Evolutionary conservation across 2,113 vertebrate species (phyloP).

Genomic region (Bujurquina vittata): DNA sequence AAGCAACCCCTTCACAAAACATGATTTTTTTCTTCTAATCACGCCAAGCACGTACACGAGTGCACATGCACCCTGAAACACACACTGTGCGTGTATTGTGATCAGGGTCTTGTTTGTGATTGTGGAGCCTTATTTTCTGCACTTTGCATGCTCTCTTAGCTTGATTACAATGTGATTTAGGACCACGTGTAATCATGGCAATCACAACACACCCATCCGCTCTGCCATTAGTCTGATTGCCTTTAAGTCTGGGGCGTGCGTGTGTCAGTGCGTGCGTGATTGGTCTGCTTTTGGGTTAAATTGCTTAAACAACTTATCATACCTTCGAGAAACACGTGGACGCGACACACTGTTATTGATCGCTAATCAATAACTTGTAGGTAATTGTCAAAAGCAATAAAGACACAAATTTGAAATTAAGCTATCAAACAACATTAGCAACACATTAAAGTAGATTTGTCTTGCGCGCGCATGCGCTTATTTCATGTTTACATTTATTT

Average conservation of each 20-base stretch:
- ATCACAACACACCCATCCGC: slow-evolving; percentile 68
- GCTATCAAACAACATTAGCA: neutral
- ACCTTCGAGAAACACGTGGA: neutral
- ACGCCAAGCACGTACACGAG: neutral
- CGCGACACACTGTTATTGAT: neutral
- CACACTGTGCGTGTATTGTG: neutral
- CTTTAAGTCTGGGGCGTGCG: neutral
- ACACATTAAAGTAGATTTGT: neutral
- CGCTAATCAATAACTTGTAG: neutral
- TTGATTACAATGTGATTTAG: slow-evolving; percentile 62
- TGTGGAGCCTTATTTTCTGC: slow-evolving; percentile 26
- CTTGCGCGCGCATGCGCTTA: neutral
- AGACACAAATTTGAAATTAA: neutral
- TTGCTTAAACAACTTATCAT: neutral
- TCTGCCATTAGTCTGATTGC: slow-evolving; percentile 61
- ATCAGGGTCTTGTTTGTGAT: slow-evolving; percentile 49
- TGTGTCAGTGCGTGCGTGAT: neutral
- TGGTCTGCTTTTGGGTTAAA: slow-evolving; percentile 4
- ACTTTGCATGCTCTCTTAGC: slow-evolving; percentile 44
- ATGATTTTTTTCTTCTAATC: neutral
- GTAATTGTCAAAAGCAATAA: neutral
- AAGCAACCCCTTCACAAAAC: neutral
- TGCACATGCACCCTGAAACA: neutral
- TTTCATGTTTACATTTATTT: neutral
- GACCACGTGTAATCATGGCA: slow-evolving; percentile 57